A percentile compares a stretch with the other conserved stretches of the same genome.
These are phyloP conservation scores for Trypoxylon attenuatum DNA, from an alignment of 2,888 invertebrate species.

Conservation along the genomic window DNA sequence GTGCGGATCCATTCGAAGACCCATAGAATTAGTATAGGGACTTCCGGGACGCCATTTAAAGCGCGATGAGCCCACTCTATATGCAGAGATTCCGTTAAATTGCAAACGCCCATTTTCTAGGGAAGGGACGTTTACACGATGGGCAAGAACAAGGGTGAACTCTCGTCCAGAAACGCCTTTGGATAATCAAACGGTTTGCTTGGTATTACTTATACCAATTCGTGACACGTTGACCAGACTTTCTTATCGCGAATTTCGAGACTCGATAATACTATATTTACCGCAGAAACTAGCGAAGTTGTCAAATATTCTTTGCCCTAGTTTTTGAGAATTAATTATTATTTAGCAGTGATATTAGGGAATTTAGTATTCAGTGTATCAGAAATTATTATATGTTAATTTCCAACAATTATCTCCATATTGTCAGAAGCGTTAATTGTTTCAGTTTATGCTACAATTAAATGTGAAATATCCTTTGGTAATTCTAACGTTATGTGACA, in stretches of 20 bases:
- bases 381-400: no score
- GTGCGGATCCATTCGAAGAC: slow-evolving; percentile 40
- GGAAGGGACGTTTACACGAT: slow-evolving; percentile 25
- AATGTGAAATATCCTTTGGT: no score
- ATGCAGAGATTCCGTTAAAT: slow-evolving; percentile 69
- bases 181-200: slow-evolving; percentile 53
- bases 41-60: slow-evolving; percentile 62
- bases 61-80: slow-evolving; percentile 64
- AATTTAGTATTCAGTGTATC: no score
- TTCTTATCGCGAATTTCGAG: slow-evolving; percentile 18
- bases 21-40: slow-evolving; percentile 62
- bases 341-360: no score
- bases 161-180: slow-evolving; percentile 33
- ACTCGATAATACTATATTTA: no score
- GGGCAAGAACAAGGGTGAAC: slow-evolving; percentile 38
- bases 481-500: no score
- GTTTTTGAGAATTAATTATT: no score
- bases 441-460: no score
- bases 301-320: no score
- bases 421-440: no score
- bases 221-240: slow-evolving; percentile 35
- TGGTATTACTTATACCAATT: slow-evolving; percentile 44
- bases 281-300: no score
- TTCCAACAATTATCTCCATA: no score
- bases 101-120: slow-evolving; percentile 60